Base-by-base conservation (phyloP, 2,888 invertebrate genomes). In the Tipula lateralis region DNA sequence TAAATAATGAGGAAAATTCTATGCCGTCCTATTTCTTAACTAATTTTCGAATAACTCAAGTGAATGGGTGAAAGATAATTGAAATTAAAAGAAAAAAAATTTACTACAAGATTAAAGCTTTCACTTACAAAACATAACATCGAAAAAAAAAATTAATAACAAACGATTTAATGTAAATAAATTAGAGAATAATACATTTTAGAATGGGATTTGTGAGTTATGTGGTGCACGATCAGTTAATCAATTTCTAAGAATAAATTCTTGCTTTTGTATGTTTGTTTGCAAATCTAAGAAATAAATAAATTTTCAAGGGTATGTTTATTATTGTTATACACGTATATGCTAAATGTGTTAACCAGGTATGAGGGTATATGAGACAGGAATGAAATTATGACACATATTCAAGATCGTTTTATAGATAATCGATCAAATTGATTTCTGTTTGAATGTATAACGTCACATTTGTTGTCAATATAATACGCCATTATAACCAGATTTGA, bases 1-100 rank as follows among this genome's bases (percentile, higher is more conserved):
- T n/a, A n/a, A n/a, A 66, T 66, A 66, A 66, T 66, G 66, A 24
- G 24, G 9, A 66, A 66, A 66, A 66, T 66, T 66, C 66, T 66
- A 24, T 66, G 24, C n/a, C 66, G 66, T 24, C 24, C 66, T 66
- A 66, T 66, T 66, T 66, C 66, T 66, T 24, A 66, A 24, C 24
- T 9, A 24, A 66, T 9, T 66, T 66, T 13, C 4, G 12, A 66
- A 66, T 66, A 24, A 66, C 66, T 66, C 24, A 24, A 66, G 24
- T 66, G 66, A 66, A 66, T 66, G 66, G 50, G 66, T 66, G 66
- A 66, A 66, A 66, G 66, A 66, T 66, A 66, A 66, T 66, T 66
- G 66, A 24, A 66, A 66, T 66, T 66, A 66, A 24, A 66, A 66
- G 66, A 66, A 66, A 66, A 66, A 66, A 24, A 12, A 66, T 66